Percentiles rank a stretch among this genome's conserved stretches.
Evolutionary conservation across 2,113 vertebrate genomes (phyloP).

Genomic region (Eleginops maclovinus): DNA sequence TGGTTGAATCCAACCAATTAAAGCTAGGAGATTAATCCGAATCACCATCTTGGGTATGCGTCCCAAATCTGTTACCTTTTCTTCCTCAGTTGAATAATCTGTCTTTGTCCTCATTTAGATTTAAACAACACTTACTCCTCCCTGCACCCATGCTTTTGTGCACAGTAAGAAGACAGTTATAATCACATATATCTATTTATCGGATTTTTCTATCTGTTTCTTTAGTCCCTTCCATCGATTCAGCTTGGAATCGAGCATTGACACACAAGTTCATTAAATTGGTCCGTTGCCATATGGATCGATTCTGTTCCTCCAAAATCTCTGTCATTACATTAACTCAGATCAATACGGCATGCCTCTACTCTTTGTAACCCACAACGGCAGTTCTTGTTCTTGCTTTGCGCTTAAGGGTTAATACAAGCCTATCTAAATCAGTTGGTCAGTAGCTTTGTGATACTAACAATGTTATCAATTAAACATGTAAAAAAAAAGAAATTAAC

Average conservation of each 20-base stretch:
- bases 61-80: not conserved
- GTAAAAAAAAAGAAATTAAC: not conserved
- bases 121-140: not conserved
- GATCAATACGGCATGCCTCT: constrained; percentile 47
- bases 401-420: constrained; percentile 45
- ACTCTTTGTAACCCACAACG: constrained; percentile 27
- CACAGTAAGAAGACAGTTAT: not conserved
- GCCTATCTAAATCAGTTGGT: constrained; percentile 30
- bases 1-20: not conserved
- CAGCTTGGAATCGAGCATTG: constrained; percentile 3
- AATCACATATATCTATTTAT: not conserved
- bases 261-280: constrained; percentile 58
- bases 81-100: not conserved
- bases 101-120: not conserved
- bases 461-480: not conserved
- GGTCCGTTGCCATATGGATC: constrained; percentile 45
- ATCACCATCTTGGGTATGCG: not conserved
- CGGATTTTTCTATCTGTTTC: not conserved
- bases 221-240: constrained; percentile 15
- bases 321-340: constrained; percentile 53
- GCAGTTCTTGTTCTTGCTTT: constrained; percentile 17
- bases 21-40: not conserved
- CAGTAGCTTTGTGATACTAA: not conserved
- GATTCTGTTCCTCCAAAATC: constrained; percentile 4
- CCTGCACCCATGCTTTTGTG: not conserved